Conservation (phyloP, 2,888 invertebrate species). For the Plagiodera versicolora region DNA sequence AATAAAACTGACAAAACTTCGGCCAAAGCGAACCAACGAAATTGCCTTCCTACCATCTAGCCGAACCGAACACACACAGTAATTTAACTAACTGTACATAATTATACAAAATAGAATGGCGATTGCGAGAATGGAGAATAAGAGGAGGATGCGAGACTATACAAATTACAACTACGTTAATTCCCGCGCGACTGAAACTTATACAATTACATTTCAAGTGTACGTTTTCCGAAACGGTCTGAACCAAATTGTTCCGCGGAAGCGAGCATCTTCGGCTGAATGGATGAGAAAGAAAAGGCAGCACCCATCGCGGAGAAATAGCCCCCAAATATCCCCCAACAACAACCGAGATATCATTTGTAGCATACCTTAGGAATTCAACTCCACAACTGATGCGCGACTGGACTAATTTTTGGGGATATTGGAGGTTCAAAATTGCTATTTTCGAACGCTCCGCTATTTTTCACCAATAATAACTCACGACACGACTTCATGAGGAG, state of each 20-base stretch:
- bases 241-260: conserved; percentile 13
- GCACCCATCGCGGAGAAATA: background rate
- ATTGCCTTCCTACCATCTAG: conserved; percentile 27
- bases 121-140: conserved; percentile 28
- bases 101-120: conserved; percentile 40
- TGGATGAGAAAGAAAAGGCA: conserved; percentile 1
- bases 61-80: conserved; percentile 31
- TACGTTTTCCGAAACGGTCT: conserved; percentile 28
- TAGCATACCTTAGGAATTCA: background rate
- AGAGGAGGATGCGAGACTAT: conserved; percentile 27
- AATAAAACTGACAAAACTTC: conserved; percentile 34
- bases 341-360: background rate
- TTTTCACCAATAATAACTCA: no score
- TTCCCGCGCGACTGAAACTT: conserved; percentile 37
- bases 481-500: no score
- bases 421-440: no score
- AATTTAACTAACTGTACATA: conserved; percentile 40
- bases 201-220: conserved; percentile 39
- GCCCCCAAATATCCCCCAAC: background rate
- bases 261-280: conserved; percentile 9
- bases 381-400: no score
- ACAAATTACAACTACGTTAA: conserved; percentile 39
- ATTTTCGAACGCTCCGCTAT: no score
- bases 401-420: no score
- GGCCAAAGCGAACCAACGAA: conserved; percentile 37